Conservation (phyloP, 1,140 invertebrate genomes). For the Drosophila insularis region DNA sequence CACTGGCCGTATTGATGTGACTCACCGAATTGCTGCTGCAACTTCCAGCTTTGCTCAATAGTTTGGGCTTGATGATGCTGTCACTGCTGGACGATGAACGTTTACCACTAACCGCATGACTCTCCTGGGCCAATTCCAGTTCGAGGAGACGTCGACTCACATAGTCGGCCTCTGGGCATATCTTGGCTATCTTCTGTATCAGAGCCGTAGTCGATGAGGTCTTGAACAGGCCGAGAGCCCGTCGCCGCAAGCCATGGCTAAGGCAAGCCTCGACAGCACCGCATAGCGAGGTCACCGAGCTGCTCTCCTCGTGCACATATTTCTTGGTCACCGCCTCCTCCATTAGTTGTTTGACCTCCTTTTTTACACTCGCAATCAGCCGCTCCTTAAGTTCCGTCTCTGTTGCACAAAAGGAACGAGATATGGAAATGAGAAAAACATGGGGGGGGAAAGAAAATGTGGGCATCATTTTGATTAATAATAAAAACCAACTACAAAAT, state of each 20-base stretch:
- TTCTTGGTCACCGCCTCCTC: slow-evolving; percentile 96
- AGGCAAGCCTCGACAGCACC: slow-evolving; percentile 94
- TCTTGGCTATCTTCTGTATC: slow-evolving; percentile 94
- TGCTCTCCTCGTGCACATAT: slow-evolving; percentile 96
- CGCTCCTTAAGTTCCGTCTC: slow-evolving; percentile 85
- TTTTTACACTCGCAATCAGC: slow-evolving; percentile 90
- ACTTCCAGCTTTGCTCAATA: slow-evolving; percentile 85
- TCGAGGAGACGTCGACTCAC: slow-evolving; percentile 90
- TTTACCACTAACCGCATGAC: slow-evolving; percentile 86
- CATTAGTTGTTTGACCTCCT: slow-evolving; percentile 96
- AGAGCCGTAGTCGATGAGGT: slow-evolving; percentile 94
- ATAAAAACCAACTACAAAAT: neutral
- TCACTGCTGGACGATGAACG: slow-evolving; percentile 91
- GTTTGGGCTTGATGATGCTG: slow-evolving; percentile 86
- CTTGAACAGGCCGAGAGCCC: slow-evolving; percentile 91
- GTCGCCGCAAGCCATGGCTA: slow-evolving; percentile 91
- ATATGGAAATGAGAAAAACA: neutral
- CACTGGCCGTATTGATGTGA: slow-evolving; percentile 66
- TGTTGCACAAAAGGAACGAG: neutral
- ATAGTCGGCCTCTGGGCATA: slow-evolving; percentile 87
- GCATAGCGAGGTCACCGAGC: slow-evolving; percentile 92
- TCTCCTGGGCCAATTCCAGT: slow-evolving; percentile 87
- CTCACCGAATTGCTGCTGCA: slow-evolving; percentile 83
- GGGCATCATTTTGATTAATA: slow-evolving; percentile 14
- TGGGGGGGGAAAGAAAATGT: neutral